Percentiles rank a stretch among this genome's conserved stretches.
phyloP scores from a whole-genome alignment of 2,797 vertebrate species.

The Neopelma chrysocephalum region DNA sequence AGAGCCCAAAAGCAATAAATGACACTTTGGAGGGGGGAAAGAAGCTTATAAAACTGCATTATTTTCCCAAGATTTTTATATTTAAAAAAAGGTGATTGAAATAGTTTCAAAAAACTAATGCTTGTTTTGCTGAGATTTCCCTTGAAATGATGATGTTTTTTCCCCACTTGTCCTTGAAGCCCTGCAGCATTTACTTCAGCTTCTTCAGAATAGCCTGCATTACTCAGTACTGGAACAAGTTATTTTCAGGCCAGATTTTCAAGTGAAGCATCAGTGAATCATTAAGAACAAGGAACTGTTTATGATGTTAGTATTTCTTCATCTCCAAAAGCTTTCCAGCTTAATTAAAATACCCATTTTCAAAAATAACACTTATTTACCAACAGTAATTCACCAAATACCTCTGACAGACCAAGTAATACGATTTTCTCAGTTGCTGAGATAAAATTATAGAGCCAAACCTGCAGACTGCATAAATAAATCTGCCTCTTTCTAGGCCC shows the following conservation, averaged over 20 bases:
- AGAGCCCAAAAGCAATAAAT: slow-evolving; percentile 45
- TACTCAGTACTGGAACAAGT: neutral
- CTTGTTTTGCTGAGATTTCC: slow-evolving; percentile 34
- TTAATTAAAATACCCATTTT: neutral
- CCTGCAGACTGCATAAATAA: neutral
- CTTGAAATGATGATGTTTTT: neutral
- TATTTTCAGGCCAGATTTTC: neutral
- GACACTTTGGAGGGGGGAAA: neutral
- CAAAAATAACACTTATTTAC: neutral
- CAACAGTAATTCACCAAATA: neutral
- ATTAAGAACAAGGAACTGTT: neutral
- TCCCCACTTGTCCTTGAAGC: neutral
- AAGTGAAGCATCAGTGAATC: neutral
- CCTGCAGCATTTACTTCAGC: neutral
- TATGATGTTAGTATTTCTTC: neutral
- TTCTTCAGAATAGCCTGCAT: neutral
- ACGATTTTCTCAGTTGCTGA: neutral
- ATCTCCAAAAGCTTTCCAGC: neutral
- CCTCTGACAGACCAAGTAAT: neutral
- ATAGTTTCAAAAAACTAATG: slow-evolving; percentile 8
- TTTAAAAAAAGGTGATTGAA: slow-evolving; percentile 16
- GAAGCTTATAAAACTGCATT: slow-evolving; percentile 15
- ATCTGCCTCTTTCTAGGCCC: neutral
- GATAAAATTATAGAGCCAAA: neutral
- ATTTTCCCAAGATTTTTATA: slow-evolving; percentile 47